Conservation (phyloP, 1,140 invertebrate species). For the Microplitis mediator region DNA sequence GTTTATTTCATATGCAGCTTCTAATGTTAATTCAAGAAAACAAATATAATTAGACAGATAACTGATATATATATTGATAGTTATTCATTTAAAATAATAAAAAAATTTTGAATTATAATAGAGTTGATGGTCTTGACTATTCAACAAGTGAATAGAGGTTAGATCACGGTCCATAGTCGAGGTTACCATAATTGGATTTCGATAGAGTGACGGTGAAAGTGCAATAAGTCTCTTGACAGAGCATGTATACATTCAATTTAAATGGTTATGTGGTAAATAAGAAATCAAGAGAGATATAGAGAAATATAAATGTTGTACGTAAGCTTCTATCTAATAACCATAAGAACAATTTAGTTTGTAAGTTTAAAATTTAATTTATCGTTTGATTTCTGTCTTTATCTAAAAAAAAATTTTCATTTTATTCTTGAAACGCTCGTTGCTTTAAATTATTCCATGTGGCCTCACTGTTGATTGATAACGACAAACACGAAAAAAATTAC, state of each 20-base stretch:
- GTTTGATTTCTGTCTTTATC: no score
- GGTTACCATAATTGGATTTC: constrained; percentile 27
- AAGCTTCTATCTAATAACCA: neutral
- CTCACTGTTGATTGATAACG: neutral
- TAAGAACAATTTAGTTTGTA: no score
- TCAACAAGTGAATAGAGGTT: neutral
- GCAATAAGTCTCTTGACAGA: constrained; percentile 23
- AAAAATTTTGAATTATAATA: neutral
- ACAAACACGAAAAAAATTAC: neutral
- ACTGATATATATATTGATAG: no score
- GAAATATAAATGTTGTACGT: neutral
- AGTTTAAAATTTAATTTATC: neutral
- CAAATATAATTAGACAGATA: no score
- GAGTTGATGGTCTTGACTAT: neutral
- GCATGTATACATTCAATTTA: neutral
- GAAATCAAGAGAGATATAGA: neutral
- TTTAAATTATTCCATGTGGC: neutral
- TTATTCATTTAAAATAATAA: neutral
- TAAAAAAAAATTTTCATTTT: neutral
- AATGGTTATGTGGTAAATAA: neutral
- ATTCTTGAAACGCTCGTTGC: neutral
- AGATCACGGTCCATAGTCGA: neutral
- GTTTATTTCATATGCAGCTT: no score
- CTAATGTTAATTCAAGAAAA: no score
- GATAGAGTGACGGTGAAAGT: constrained; percentile 27